These are phyloP conservation scores for Clavelina lepadiformis DNA, from an alignment of 23 tunicate genomes.

Conservation along the genomic window DNA sequence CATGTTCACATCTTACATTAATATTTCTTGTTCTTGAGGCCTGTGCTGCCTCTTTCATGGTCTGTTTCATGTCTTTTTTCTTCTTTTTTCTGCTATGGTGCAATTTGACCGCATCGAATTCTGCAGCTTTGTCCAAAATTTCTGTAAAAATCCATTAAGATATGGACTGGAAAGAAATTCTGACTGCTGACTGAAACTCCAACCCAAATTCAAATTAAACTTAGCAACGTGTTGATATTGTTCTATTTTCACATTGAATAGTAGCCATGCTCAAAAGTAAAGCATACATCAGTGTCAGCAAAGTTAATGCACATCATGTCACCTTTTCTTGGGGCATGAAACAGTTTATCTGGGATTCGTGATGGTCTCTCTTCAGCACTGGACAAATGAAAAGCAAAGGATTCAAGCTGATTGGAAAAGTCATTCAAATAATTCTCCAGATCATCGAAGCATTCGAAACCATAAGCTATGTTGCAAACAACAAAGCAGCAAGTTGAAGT, in stretches of 20 bases:
- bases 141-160: conserved; percentile 30
- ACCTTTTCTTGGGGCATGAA: conserved; percentile 88
- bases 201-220: too few relatives aligned
- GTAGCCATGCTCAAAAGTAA: too few relatives aligned
- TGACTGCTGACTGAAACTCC: too few relatives aligned
- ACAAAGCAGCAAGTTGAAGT: too few relatives aligned
- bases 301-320: not conserved
- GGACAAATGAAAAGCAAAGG: conserved; percentile 26
- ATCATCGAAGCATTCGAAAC: conserved; percentile 23
- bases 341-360: conserved; percentile 44
- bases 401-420: conserved; percentile 12
- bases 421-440: conserved; percentile 14
- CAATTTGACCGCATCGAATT: conserved; percentile 43
- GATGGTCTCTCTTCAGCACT: conserved; percentile 36
- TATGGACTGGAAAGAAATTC: too few relatives aligned
- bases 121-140: conserved; percentile 57
- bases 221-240: too few relatives aligned
- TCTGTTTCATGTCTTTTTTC: conserved; percentile 55
- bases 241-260: too few relatives aligned
- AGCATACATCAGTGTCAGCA: too few relatives aligned
- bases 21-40: conserved; percentile 56
- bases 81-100: conserved; percentile 55
- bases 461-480: too few relatives aligned
- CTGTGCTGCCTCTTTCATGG: conserved; percentile 54
- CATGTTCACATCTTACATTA: too few relatives aligned